Base-by-base conservation (phyloP, 2,888 invertebrate species). In the Acronicta alni region DNA sequence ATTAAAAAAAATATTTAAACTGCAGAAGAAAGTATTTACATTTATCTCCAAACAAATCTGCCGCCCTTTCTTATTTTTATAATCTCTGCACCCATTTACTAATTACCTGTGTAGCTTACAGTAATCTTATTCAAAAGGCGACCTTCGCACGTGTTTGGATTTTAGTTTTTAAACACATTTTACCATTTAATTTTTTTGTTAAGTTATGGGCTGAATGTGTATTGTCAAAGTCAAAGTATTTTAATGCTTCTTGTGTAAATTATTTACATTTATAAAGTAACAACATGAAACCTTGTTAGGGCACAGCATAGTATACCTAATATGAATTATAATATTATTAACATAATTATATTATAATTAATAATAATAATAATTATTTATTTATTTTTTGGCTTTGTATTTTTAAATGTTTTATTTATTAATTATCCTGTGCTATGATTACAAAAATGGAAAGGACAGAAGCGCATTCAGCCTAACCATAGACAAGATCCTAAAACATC, bases 181-280 rank as follows among this genome's bases (percentile, higher is more conserved):
- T 47, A 51, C 8, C 30, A 15, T 39, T 62, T 54, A 44, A 26
- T 15, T n/a, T 49, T 71, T 49, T 71, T 54, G 61, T 59, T 44
- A 30, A 47, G 38, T 38, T 54, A 45, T 35, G 38, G 37, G 47
- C 58, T 55, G 54, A 55, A 57, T 52, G 26, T 10, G 5, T 32
- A 56, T 43, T n/a, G n/a, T n/a, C n/a, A n/a, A n/a, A n/a, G n/a
- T n/a, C n/a, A n/a, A n/a, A n/a, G n/a, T n/a, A n/a, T n/a, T n/a
- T n/a, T n/a, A n/a, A n/a, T n/a, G n/a, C n/a, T n/a, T n/a, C n/a
- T n/a, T n/a, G n/a, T n/a, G n/a, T n/a, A n/a, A n/a, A n/a, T n/a
- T n/a, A n/a, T n/a, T n/a, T n/a, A n/a, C n/a, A n/a, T n/a, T n/a
- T n/a, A n/a, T n/a, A n/a, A n/a, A n/a, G n/a, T n/a, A n/a, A n/a